These are phyloP conservation scores for Actinemys pallida DNA, from an alignment of 2,113 vertebrate species.

Conservation along the genomic window DNA sequence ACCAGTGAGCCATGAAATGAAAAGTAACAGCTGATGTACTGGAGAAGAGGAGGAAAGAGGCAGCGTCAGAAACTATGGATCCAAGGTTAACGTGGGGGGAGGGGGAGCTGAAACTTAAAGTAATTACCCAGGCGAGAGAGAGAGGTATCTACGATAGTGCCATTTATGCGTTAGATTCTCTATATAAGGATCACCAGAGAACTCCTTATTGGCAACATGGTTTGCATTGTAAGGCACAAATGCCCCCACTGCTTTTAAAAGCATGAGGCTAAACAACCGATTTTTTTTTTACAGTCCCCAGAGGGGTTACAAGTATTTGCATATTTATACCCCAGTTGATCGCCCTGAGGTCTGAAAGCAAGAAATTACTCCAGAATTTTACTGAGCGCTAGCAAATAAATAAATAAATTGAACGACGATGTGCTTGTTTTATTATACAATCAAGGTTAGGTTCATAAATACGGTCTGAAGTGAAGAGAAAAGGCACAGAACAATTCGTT, in stretches of 20 bases:
- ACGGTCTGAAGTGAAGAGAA: background rate
- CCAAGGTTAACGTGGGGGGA: slow-evolving; percentile 71
- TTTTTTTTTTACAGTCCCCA: background rate
- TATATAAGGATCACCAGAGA: background rate
- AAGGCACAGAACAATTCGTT: background rate
- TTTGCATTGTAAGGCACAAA: rapidly evolving
- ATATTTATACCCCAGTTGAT: slow-evolving; percentile 45
- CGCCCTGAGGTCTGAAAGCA: background rate
- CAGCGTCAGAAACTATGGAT: slow-evolving; percentile 60
- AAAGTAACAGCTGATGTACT: slow-evolving; percentile 82
- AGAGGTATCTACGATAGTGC: background rate
- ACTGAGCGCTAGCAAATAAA: background rate
- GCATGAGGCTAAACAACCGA: background rate
- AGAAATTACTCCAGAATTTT: background rate
- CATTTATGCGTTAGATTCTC: background rate
- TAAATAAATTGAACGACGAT: background rate
- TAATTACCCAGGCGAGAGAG: slow-evolving; percentile 22
- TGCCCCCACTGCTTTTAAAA: background rate
- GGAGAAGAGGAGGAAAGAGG: slow-evolving; percentile 26
- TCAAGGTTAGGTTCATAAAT: background rate
- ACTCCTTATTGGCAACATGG: background rate
- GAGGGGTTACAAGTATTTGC: slow-evolving; percentile 42
- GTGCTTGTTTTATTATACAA: background rate
- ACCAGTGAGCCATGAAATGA: slow-evolving; percentile 85
- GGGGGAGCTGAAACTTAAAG: slow-evolving; percentile 6